A percentile compares a stretch with the other conserved stretches of the same genome.
Conservation (phyloP, 2,113 vertebrate species). For the Rousettus leschenaultii region DNA sequence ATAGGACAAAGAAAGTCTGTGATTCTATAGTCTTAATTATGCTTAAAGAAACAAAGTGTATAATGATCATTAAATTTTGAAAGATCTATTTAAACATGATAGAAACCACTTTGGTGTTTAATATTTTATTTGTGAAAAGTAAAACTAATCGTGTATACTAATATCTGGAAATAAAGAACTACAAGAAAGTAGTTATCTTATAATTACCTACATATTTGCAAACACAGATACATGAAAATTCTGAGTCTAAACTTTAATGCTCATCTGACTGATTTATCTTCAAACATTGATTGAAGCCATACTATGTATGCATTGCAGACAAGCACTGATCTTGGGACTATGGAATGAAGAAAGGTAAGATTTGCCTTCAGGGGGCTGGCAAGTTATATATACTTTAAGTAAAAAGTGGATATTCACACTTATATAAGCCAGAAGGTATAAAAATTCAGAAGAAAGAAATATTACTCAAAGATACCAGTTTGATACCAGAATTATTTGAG, state of each 20-base stretch:
- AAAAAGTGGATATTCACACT: not conserved
- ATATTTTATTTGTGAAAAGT: not conserved
- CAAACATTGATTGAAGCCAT: not conserved
- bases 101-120: not conserved
- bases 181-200: not conserved
- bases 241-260: not conserved
- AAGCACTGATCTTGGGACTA: not conserved
- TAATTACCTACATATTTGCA: not conserved
- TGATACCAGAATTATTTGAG: not conserved
- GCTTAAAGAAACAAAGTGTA: not conserved
- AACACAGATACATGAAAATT: not conserved
- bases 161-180: not conserved
- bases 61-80: not conserved
- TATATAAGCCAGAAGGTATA: not conserved
- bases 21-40: not conserved
- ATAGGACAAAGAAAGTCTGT: not conserved
- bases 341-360: not conserved
- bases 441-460: constrained; percentile 13
- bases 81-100: not conserved
- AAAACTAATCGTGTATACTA: not conserved
- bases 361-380: not conserved
- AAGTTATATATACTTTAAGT: not conserved
- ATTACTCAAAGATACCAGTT: constrained; percentile 15
- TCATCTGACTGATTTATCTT: not conserved
- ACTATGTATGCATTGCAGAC: not conserved